These are phyloP conservation scores for Zophobas morio DNA, from an alignment of 1,140 invertebrate genomes.

Conservation along the genomic window DNA sequence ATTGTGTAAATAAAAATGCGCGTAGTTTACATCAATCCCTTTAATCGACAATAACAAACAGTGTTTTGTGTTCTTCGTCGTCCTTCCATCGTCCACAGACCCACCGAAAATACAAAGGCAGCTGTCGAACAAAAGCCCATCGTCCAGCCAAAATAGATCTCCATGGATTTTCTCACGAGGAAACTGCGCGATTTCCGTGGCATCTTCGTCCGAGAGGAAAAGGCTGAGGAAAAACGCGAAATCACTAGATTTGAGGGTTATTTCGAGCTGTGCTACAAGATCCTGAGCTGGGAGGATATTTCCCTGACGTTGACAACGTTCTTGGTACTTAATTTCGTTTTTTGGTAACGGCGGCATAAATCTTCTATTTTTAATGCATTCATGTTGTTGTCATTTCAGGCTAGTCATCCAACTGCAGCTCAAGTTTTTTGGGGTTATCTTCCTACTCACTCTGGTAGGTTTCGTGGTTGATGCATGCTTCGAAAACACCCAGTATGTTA, in stretches of 20 bases:
- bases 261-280: constrained; percentile 52
- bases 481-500: constrained; percentile 26
- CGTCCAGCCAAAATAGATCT: background rate
- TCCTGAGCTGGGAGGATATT: constrained; percentile 56
- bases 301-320: constrained; percentile 49
- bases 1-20: constrained; percentile 22
- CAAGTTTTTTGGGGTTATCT: constrained; percentile 53
- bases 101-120: background rate
- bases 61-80: background rate
- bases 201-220: constrained; percentile 2
- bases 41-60: constrained; percentile 7
- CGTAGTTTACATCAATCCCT: constrained; percentile 9
- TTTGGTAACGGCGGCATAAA: constrained; percentile 43
- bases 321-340: constrained; percentile 50
- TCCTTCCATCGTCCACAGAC: background rate
- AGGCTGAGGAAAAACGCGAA: constrained; percentile 36
- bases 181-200: background rate
- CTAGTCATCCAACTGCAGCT: constrained; percentile 53
- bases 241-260: constrained; percentile 52
- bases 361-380: constrained; percentile 21
- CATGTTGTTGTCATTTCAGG: constrained; percentile 48
- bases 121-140: background rate
- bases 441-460: constrained; percentile 33
- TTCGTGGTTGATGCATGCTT: constrained; percentile 53
- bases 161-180: constrained; percentile 22